A percentile compares a stretch with the other conserved stretches of the same genome.
Conservation (phyloP, 2,113 vertebrate genomes). For the Solea solea region DNA sequence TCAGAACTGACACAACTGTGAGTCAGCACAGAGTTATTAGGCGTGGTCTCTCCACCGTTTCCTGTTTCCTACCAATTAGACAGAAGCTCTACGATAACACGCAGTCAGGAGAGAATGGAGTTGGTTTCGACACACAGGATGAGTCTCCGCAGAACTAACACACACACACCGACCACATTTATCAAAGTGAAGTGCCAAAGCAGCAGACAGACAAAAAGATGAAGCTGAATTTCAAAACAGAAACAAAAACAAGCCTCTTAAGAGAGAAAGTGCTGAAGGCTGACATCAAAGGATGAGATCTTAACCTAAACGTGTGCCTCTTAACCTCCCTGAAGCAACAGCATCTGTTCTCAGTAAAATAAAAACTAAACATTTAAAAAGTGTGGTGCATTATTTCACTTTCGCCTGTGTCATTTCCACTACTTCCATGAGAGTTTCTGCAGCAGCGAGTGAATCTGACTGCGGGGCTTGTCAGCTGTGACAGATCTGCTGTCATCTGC, state of each 20-base stretch:
- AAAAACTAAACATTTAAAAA: too few species aligned
- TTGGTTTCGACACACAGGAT: conserved; percentile 39
- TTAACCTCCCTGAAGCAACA: neutral
- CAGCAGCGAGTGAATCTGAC: neutral
- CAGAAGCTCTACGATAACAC: neutral
- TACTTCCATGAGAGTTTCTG: neutral
- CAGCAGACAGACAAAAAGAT: conserved; percentile 40
- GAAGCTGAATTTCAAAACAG: conserved; percentile 12
- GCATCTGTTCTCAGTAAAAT: conserved; percentile 8
- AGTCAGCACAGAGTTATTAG: too few species aligned
- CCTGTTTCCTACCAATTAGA: conserved; percentile 5
- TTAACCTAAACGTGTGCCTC: too few species aligned
- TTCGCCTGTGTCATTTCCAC: neutral
- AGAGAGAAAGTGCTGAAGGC: conserved; percentile 1
- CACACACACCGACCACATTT: neutral
- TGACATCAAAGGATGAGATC: neutral
- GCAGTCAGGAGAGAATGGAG: neutral
- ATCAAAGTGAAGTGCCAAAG: neutral
- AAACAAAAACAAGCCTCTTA: neutral
- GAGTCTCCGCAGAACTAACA: conserved; percentile 45
- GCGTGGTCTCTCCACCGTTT: neutral
- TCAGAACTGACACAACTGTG: too few species aligned
- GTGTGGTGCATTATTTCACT: neutral
- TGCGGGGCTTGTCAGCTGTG: neutral
- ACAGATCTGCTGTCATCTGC: neutral